Evolutionary conservation across 1,140 invertebrate genomes (phyloP).

Genomic region (Neodiprion virginianus): DNA sequence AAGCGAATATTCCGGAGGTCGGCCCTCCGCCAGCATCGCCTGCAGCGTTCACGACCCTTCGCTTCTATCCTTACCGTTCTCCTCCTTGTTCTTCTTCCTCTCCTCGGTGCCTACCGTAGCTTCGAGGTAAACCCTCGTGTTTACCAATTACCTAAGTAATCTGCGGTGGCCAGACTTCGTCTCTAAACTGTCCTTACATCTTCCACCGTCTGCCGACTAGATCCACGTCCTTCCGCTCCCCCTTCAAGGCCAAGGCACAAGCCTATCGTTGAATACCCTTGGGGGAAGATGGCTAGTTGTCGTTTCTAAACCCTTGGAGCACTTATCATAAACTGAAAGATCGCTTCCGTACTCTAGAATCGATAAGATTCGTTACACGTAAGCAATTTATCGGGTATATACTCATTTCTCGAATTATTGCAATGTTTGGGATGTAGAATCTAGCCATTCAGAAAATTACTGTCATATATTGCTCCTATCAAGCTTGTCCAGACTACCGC

Average conservation of each 20-base stretch:
- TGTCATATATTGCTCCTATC: no score
- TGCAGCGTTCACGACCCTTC: slow-evolving; percentile 38
- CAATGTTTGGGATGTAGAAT: no score
- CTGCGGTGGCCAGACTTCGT: slow-evolving; percentile 49
- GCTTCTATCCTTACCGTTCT: slow-evolving; percentile 35
- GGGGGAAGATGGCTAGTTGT: not conserved
- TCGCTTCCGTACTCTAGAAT: not conserved
- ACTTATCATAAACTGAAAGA: not conserved
- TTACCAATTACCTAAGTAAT: slow-evolving; percentile 64
- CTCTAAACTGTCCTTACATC: slow-evolving; percentile 46
- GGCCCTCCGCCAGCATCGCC: slow-evolving; percentile 21
- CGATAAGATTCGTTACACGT: not conserved
- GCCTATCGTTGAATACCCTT: not conserved
- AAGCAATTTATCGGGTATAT: not conserved
- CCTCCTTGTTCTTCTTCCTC: slow-evolving; percentile 9
- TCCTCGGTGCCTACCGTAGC: slow-evolving; percentile 6
- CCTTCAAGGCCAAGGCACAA: not conserved
- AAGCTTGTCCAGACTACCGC: no score
- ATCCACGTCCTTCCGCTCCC: slow-evolving; percentile 24
- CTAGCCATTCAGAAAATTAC: no score
- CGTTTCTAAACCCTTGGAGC: not conserved
- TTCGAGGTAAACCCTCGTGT: slow-evolving; percentile 47
- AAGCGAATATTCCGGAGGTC: slow-evolving; percentile 55
- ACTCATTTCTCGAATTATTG: not conserved
- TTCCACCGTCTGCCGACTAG: slow-evolving; percentile 34